A percentile compares a stretch with the other conserved stretches of the same genome.
phyloP scores from a whole-genome alignment of 2,888 invertebrate genomes.

The Conistra vaccinii region DNA sequence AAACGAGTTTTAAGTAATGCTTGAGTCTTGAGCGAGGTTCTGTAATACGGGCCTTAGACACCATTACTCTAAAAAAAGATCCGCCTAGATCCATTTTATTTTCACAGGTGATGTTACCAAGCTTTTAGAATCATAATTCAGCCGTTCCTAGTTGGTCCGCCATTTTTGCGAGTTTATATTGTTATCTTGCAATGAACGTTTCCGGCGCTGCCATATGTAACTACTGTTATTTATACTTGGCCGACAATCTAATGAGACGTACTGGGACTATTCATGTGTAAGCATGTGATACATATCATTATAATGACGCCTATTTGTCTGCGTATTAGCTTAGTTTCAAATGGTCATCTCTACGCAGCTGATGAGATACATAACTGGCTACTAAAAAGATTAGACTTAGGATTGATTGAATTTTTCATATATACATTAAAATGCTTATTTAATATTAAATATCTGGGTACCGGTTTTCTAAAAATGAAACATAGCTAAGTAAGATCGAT shows the following conservation, averaged over 20 bases:
- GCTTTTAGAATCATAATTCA: slow-evolving; percentile 16
- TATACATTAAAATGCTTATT: too few species aligned
- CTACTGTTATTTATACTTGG: slow-evolving; percentile 47
- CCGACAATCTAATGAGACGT: slow-evolving; percentile 35
- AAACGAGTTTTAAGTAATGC: too few species aligned
- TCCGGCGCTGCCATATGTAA: slow-evolving; percentile 49
- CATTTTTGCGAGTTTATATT: slow-evolving; percentile 50
- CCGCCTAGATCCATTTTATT: not conserved
- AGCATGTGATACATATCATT: slow-evolving; percentile 38
- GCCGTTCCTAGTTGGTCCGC: slow-evolving; percentile 4
- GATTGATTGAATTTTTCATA: too few species aligned
- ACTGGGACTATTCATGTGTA: slow-evolving; percentile 34
- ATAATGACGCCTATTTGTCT: slow-evolving; percentile 46
- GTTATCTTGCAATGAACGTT: slow-evolving; percentile 39
- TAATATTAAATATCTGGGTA: too few species aligned
- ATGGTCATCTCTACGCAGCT: not conserved
- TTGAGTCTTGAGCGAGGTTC: too few species aligned
- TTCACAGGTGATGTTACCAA: not conserved
- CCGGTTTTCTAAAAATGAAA: too few species aligned
- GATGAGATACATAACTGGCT: not conserved
- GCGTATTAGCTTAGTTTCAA: slow-evolving; percentile 35
- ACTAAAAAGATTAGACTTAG: not conserved
- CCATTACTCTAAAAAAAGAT: not conserved
- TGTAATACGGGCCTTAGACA: too few species aligned
- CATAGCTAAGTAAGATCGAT: too few species aligned